Base-by-base conservation (phyloP, 2,888 invertebrate genomes). In the Eucera pruinosa region DNA sequence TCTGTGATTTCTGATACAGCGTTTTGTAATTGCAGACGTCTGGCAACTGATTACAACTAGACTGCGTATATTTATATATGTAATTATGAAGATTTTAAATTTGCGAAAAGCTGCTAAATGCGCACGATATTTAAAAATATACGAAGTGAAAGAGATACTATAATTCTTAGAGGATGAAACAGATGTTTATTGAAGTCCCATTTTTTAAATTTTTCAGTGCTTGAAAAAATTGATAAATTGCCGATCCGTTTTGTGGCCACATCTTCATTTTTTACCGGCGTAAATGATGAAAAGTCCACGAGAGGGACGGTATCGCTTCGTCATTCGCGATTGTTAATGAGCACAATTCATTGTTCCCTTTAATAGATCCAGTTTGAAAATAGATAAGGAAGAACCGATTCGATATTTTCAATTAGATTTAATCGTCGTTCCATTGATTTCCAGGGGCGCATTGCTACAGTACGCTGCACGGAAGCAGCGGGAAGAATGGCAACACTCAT, bases 401-500 rank as follows among this genome's bases (percentile, higher is more conserved):
- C 27, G 25, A 6, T 18, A 0, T 20, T 67, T 39, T 45, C 13
- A n/a, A 36, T n/a, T 18, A 43, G 39, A 58, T 45, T 67, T 55
- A 52, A 78, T 39, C 39, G 27, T 45, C 15, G 45, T 54, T 47
- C 20, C 41, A 57, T 73, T 25, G 23, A 52, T 81, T 91, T 91
- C 0, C 89, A 91, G 91, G 86, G 52, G 88, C 82, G 67, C 82
- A 88, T n/a, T 86, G 89, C 76, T 84, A 89, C 72, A 89, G 86
- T 54, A 83, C 90, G 84, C 81, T 89, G 69, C 90, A 90, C 68
- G 86, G 86, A 15, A 82, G 87, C 72, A 82, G 78, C 67, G 86
- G 89, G 15, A 92, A 91, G 80, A 90, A 89, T 69, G 91, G 91
- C n/a, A 92, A 93, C 36, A 92, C 93, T 15, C 90, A 93, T 74